Conservation (phyloP, 37 sponge, comb jelly and placozoan genomes). For the Lycopodina hypogea region DNA sequence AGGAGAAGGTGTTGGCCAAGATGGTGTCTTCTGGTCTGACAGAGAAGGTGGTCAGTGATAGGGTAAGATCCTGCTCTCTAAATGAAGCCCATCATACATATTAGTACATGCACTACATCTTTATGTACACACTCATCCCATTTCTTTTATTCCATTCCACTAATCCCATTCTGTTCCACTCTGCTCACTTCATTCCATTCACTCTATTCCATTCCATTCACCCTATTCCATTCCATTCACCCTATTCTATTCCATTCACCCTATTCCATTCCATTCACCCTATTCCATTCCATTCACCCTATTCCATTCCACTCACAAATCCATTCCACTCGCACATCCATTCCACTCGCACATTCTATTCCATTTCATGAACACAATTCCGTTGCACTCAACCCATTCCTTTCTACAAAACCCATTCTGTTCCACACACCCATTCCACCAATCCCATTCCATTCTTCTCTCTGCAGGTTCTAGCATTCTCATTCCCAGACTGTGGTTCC, state of each 20-base stretch:
- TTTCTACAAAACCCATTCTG: not conserved
- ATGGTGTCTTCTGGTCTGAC: constrained; percentile 93
- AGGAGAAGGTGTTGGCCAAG: constrained; percentile 93
- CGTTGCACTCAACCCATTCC: not conserved
- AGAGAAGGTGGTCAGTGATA: constrained; percentile 81
- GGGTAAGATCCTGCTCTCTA: constrained; percentile 14
- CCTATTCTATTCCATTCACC: too few species aligned
- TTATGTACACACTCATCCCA: not conserved
- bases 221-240: too few species aligned
- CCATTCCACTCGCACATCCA: not conserved
- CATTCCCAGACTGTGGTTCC: constrained; percentile 88
- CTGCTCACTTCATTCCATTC: too few species aligned
- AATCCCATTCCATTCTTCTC: not conserved
- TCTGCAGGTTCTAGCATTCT: constrained; percentile 62
- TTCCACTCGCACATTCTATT: not conserved
- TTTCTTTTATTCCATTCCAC: not conserved
- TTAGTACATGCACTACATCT: not conserved
- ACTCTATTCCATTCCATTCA: too few species aligned
- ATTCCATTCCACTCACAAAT: not conserved
- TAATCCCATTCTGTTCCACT: too few species aligned
- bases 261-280: too few species aligned
- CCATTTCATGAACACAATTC: not conserved
- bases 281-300: too few species aligned
- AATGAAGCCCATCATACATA: not conserved
- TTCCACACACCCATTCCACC: not conserved